Conservation (phyloP, 2,797 vertebrate genomes). For the Smutsia gigantea region DNA sequence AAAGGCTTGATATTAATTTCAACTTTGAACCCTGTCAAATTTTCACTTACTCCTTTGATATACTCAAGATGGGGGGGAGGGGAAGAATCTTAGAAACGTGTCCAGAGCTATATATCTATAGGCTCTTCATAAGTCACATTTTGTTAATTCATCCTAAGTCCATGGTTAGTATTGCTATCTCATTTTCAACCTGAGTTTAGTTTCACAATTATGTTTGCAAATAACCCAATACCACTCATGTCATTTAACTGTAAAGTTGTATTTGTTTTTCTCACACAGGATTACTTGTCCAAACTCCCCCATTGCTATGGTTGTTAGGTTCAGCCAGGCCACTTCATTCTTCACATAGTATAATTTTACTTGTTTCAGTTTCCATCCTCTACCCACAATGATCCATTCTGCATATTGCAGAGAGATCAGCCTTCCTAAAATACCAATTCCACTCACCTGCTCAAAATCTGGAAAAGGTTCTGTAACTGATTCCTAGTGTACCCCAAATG, state of each 20-base stretch:
- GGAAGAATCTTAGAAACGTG: neutral
- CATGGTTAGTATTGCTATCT: neutral
- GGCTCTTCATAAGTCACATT: neutral
- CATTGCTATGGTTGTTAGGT: neutral
- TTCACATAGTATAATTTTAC: neutral
- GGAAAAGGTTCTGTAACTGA: neutral
- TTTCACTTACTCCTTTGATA: neutral
- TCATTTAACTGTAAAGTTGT: neutral
- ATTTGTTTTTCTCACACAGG: neutral
- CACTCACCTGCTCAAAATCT: neutral
- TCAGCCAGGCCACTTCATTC: neutral
- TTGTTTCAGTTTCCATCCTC: neutral
- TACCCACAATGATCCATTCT: neutral
- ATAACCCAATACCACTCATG: neutral
- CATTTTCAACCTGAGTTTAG: neutral
- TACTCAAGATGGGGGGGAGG: neutral
- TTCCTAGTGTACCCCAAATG: neutral
- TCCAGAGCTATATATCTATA: neutral
- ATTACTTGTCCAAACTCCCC: neutral
- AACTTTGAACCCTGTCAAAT: neutral
- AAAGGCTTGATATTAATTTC: neutral
- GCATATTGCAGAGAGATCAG: neutral
- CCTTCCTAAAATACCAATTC: neutral
- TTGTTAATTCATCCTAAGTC: neutral
- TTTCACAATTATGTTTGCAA: neutral